phyloP scores from a whole-genome alignment of 2,888 invertebrate species.

The Caenorhabditis sp. region DNA sequence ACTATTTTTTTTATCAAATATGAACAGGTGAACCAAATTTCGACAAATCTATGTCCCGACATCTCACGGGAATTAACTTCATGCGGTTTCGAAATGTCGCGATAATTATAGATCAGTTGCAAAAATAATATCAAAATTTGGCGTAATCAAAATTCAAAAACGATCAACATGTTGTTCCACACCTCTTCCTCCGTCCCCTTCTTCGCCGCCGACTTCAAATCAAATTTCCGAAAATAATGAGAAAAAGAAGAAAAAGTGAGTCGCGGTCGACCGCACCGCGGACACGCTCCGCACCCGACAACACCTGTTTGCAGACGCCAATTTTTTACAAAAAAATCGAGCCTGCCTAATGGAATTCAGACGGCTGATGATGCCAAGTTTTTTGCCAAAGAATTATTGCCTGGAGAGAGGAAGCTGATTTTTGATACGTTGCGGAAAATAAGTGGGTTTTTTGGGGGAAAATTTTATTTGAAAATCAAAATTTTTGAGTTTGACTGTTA shows the following conservation, averaged over 20 bases:
- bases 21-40: background rate
- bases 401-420: slow-evolving; percentile 32
- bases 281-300: too few relatives aligned
- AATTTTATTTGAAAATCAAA: background rate
- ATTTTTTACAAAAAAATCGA: slow-evolving; percentile 22
- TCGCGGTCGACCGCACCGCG: too few relatives aligned
- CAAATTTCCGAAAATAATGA: background rate
- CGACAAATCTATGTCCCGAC: too few relatives aligned
- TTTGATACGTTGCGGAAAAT: slow-evolving; percentile 35
- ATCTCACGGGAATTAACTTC: too few relatives aligned
- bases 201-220: background rate
- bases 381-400: slow-evolving; percentile 17
- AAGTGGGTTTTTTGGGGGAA: slow-evolving; percentile 14
- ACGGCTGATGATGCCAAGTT: slow-evolving; percentile 27
- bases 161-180: background rate
- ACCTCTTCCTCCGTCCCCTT: background rate
- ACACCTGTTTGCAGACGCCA: slow-evolving; percentile 13
- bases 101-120: background rate
- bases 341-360: slow-evolving; percentile 14
- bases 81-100: background rate
- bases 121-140: background rate
- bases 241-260: background rate
- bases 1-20: background rate
- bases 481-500: background rate
- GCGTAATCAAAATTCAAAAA: background rate